Base-by-base conservation (phyloP, 2,797 vertebrate species). In the Delichon dasypus region DNA sequence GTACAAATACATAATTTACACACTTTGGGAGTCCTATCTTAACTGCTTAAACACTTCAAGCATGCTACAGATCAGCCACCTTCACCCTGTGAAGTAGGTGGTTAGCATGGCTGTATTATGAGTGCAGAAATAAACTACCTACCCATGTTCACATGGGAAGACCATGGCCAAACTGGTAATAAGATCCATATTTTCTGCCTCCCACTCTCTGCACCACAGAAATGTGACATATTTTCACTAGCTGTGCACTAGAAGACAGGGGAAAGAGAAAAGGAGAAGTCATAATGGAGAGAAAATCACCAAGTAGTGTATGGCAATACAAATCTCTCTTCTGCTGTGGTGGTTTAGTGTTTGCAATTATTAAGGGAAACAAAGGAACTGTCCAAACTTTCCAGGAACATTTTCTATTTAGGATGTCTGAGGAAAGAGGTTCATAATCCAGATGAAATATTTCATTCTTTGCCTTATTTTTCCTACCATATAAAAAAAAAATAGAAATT, bases 281-380 rank as follows among this genome's bases (percentile, higher is more conserved):
- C 70, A 53, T 30, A 77, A 88, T 48, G 19, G 26, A 40, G 20
- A 87, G 60, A 77, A 91, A 62, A 57, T 62, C 54, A 81, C 36
- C 8, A 3, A 47, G 16, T 12, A 45, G 15, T 11, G 10, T 26
- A 80, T 32, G 13, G 58, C 40, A 88, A 50, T 50, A 86, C 34
- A 86, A 94, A 85, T 27, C 15, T 40, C 40, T 84, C 48, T 81
- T 84, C 65, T 57, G 9, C 16, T 13, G 29, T 16, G 30, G 66
- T 44, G 30, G 34, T 79, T 88, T 44, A 72, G 53, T 34, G 27
- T 40, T 88, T 91, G 85, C 67, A 84, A 54, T 44, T 54, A 79
- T 84, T 67, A 90, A 85, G 74, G n/a, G 48, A 92, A 92, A 89
- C 30, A 86, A 85, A 96, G 83, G 89, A 97, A 96, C 91, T 93